Evolutionary conservation across 2,888 invertebrate species (phyloP), one percentile per base, ranked within the genome.

Genomic region (Hipparchia sbordonii): DNA sequence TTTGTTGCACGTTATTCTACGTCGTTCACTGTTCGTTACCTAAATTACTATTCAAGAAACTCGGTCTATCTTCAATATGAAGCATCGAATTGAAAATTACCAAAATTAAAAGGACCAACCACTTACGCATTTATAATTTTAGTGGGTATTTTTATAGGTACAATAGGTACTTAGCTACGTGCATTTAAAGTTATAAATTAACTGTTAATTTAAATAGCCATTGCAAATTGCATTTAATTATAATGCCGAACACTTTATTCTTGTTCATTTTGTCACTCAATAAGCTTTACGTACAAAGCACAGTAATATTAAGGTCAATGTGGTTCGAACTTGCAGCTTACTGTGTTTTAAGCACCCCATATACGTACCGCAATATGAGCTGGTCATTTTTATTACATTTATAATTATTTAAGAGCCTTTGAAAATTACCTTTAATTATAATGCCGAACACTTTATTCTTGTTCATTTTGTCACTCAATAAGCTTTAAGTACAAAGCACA

Each of bases 291-390:
- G 33, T 39, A 33, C 48, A 63, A 57, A 56, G 45, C 63, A 71
- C 33, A 59, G 63, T 63, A 51, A 48, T 12, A 67, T 77, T 71
- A 76, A 7, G 0, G 48, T 7, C 8, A 48, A 2, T 48, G 48
- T 8, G 48, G 48, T 48, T 6, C 8, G 48, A 3, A 48, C 48
- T 48, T 48, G 6, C 48, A 48, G 48, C 48, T 48, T 48, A 48
- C 48, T 48, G 48, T 6, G 48, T 48, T 48, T 48, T 48, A 75
- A 71, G 73, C 68, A 72, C 63, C 78, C 82, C 81, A 87, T 83
- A 85, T 86, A 85, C 88, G 89, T 80, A 82, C 78, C 77, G 80
- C 81, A 8, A 8, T 33, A 79, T 85, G 85, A 85, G 83, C 81
- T 79, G 77, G 74, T 78, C 79, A 81, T 83, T 84, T 80, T 82